Evolutionary conservation across 1,140 invertebrate species (phyloP).

Genomic region (Drosophila pallidifrons): DNA sequence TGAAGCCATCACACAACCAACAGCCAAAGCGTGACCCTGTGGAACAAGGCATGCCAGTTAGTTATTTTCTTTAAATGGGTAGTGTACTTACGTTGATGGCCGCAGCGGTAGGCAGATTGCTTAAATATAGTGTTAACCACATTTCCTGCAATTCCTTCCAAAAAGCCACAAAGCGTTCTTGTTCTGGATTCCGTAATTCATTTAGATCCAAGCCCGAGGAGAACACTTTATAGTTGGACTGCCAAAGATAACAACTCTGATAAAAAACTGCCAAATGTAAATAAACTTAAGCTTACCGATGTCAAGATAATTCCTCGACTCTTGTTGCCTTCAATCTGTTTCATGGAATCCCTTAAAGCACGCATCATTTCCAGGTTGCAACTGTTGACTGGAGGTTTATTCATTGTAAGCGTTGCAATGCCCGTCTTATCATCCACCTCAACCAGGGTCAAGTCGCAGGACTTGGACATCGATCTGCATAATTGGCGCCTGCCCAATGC

Average conservation of each 20-base stretch:
- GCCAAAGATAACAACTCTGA: conserved; percentile 35
- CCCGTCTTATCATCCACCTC: conserved; percentile 86
- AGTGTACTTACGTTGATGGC: conserved; percentile 90
- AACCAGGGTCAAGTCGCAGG: conserved; percentile 44
- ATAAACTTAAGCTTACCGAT: conserved; percentile 85
- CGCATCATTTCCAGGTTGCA: conserved; percentile 91
- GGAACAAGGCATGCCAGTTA: background rate
- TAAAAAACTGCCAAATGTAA: no score
- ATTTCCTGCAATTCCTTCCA: conserved; percentile 92
- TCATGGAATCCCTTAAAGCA: conserved; percentile 88
- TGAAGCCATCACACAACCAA: conserved; percentile 92
- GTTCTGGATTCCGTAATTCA: conserved; percentile 93
- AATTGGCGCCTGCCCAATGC: conserved; percentile 14
- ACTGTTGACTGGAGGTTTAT: conserved; percentile 92
- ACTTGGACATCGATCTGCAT: conserved; percentile 22
- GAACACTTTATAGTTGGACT: conserved; percentile 91
- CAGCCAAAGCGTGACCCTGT: conserved; percentile 93
- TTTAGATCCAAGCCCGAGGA: conserved; percentile 94
- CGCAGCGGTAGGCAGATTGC: conserved; percentile 90
- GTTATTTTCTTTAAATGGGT: background rate
- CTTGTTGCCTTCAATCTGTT: conserved; percentile 89
- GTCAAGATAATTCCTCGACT: conserved; percentile 92
- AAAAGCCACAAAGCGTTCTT: conserved; percentile 88
- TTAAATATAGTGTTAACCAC: conserved; percentile 92
- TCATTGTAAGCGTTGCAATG: conserved; percentile 90